Evolutionary conservation across 2,797 vertebrate species (phyloP), one percentile per base, ranked within the genome.

Genomic region (Dermochelys coriacea): DNA sequence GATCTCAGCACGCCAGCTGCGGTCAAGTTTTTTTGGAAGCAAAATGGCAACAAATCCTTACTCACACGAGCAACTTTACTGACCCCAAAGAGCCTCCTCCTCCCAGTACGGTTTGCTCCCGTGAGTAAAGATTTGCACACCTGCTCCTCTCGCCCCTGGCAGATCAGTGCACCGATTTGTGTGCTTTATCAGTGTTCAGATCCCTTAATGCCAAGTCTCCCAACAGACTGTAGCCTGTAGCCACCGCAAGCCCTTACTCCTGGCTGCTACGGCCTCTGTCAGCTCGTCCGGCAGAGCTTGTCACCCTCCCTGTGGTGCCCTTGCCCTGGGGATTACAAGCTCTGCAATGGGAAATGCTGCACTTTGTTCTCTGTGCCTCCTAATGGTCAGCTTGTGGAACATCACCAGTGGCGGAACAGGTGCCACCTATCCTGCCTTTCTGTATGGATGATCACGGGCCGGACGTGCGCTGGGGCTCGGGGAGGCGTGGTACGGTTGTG

Each of bases 331-430:
- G 6, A 0, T 77, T 41, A 34, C 6, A 81, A 45, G 59, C 19
- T 23, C 51, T 29, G 78, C 8, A 15, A 15, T 1, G 0, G 11
- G 47, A 47, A 79, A 61, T 3, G 21, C 27, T 52, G 18, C 1
- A 29, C 59, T 16, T 25, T n/a, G 8, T 2, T 49, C 37, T 54
- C n/a, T 21, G 68, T 6, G 0, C 51, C 57, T 31, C 57, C 37
- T 34, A 34, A 3, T 10, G 0, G 12, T 37, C 37, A 45, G 23
- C 37, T n/a, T 41, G 18, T 3, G 68, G 14, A 54, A 9, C 25
- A 59, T 34, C 59, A 54, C 68, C 68, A 41, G 25, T 1, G 37
- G 21, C 12, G 18, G 68, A 25, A 45, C 10, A 45, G 21, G 25
- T 2, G 4, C 23, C 25, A 29, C 45, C 6, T 2, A 15, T 47